Conservation (phyloP, 2,113 vertebrate species). For the Etheostoma spectabile region DNA sequence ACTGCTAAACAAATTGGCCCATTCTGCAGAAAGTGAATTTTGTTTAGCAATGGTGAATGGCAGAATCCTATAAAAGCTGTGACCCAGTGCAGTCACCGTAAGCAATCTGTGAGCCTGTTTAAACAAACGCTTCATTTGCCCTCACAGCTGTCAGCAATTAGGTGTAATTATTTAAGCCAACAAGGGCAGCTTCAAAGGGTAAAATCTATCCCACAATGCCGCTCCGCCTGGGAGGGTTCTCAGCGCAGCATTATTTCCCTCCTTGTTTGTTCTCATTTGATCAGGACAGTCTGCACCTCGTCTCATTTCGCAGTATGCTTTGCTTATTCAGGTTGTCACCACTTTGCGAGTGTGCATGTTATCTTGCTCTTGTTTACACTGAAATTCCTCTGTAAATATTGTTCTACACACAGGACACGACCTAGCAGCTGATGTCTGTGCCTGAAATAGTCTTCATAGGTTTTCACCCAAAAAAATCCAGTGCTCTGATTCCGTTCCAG, state of each 20-base stretch:
- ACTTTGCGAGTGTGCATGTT: slow-evolving; percentile 15
- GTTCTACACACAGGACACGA: slow-evolving; percentile 4
- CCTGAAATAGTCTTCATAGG: slow-evolving; percentile 7
- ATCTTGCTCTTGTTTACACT: slow-evolving; percentile 6
- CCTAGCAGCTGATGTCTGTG: slow-evolving; percentile 18
- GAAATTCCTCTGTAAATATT: slow-evolving; percentile 29
- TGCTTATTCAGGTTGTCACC: slow-evolving; percentile 41
- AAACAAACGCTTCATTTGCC: slow-evolving; percentile 58
- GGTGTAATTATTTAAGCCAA: slow-evolving; percentile 66
- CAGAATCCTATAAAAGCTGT: slow-evolving; percentile 36
- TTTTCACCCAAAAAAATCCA: not conserved
- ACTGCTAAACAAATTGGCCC: slow-evolving; percentile 27
- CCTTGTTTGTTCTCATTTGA: slow-evolving; percentile 34
- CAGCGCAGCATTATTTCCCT: slow-evolving; percentile 50
- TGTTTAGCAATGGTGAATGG: slow-evolving; percentile 15
- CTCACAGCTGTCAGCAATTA: slow-evolving; percentile 78
- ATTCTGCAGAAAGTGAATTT: slow-evolving; percentile 10
- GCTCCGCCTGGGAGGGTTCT: slow-evolving; percentile 52
- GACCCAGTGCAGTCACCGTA: slow-evolving; percentile 38
- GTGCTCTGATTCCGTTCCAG: slow-evolving; percentile 1
- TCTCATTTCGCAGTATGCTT: slow-evolving; percentile 27
- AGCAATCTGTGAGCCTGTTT: slow-evolving; percentile 35
- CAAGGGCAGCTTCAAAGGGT: slow-evolving; percentile 57
- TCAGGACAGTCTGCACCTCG: slow-evolving; percentile 21
- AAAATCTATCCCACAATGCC: slow-evolving; percentile 48